Evolutionary conservation across 2,113 vertebrate genomes (phyloP).

Genomic region (Acrocephalus kingi): DNA sequence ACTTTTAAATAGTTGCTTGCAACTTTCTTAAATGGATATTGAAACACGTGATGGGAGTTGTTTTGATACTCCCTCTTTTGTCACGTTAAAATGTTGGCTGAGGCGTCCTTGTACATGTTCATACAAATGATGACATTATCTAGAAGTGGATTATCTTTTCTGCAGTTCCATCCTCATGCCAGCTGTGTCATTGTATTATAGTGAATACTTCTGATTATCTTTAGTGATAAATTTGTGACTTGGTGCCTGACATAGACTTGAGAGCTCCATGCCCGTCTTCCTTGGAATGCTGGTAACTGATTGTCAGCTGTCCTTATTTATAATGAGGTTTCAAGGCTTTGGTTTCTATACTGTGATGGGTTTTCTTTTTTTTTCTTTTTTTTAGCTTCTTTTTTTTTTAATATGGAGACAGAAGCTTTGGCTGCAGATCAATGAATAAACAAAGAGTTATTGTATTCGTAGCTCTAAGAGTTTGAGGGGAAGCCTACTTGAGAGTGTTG

Average conservation of each 20-base stretch:
- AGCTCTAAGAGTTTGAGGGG: constrained; percentile 46
- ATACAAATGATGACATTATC: constrained; percentile 52
- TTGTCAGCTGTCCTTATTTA: constrained; percentile 54
- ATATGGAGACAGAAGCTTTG: constrained; percentile 50
- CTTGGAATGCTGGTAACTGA: background rate
- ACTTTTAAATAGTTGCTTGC: background rate
- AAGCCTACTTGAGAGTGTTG: constrained; percentile 45
- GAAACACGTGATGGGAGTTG: background rate
- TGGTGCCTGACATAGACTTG: constrained; percentile 14
- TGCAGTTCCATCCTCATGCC: constrained; percentile 2
- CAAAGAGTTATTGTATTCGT: constrained; percentile 59
- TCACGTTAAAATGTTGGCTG: background rate
- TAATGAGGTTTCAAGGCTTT: constrained; percentile 49
- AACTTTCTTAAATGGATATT: background rate
- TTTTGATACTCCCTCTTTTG: background rate
- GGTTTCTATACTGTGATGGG: background rate
- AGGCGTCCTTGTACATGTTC: constrained; percentile 15
- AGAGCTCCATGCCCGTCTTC: constrained; percentile 27
- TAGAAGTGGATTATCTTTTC: constrained; percentile 43
- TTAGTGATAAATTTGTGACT: constrained; percentile 21
- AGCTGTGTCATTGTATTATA: constrained; percentile 51
- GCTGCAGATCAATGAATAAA: constrained; percentile 47
- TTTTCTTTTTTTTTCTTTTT: background rate
- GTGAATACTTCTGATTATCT: constrained; percentile 56
- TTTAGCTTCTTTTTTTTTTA: background rate